Conservation (phyloP, 2,113 vertebrate species). For the Onychostruthus taczanowskii region DNA sequence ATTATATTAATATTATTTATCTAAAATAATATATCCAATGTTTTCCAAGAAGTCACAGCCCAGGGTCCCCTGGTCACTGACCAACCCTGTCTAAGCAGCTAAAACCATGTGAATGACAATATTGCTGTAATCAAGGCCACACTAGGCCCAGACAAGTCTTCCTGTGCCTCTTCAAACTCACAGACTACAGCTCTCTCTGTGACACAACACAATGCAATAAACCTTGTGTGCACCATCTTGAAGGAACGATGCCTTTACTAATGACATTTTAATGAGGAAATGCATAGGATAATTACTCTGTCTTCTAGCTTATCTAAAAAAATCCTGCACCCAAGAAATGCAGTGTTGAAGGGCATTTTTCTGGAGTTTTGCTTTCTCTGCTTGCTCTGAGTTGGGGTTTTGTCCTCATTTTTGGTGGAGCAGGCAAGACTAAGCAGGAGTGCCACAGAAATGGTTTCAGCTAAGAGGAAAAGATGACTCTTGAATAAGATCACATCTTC, state of each 20-base stretch:
- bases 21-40: not conserved
- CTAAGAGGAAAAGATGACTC: not conserved
- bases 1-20: too few relatives aligned
- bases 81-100: not conserved
- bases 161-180: not conserved
- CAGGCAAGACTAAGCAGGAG: not conserved
- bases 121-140: not conserved
- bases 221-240: constrained; percentile 44
- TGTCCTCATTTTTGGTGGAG: not conserved
- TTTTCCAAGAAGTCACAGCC: not conserved
- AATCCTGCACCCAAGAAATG: not conserved
- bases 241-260: constrained; percentile 70
- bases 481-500: not conserved
- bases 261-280: constrained; percentile 77
- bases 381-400: not conserved
- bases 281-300: constrained; percentile 64
- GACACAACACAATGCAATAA: constrained; percentile 43
- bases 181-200: constrained; percentile 22
- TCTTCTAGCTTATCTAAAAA: constrained; percentile 49
- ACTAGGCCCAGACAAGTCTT: not conserved
- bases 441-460: not conserved
- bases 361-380: not conserved
- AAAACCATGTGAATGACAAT: not conserved
- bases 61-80: not conserved
- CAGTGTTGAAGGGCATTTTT: not conserved